Percentiles rank a stretch among this genome's conserved stretches.
phyloP scores from a whole-genome alignment of 2,888 invertebrate genomes.

The Pelosia muscerda region DNA sequence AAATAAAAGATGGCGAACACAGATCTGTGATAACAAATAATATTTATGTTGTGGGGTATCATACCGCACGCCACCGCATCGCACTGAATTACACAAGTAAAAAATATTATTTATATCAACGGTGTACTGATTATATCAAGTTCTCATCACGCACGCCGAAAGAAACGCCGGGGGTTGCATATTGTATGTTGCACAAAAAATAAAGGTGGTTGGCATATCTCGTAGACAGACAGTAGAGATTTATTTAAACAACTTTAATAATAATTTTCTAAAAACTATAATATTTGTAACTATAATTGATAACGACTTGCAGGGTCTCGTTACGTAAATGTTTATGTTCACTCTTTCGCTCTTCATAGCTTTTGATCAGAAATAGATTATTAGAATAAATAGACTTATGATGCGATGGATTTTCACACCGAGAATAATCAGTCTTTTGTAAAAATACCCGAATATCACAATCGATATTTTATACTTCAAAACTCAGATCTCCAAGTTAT shows the following conservation, averaged over 20 bases:
- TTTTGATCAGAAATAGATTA: not conserved
- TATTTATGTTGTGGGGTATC: conserved; percentile 56
- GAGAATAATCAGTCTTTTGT: too few species aligned
- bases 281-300: too few species aligned
- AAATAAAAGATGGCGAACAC: conserved; percentile 64
- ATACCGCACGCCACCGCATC: conserved; percentile 27
- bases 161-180: conserved; percentile 21
- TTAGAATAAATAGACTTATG: too few species aligned
- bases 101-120: conserved; percentile 40
- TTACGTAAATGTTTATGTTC: not conserved
- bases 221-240: not conserved
- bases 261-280: not conserved
- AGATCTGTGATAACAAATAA: conserved; percentile 58
- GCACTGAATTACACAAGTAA: conserved; percentile 47
- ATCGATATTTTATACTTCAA: too few species aligned
- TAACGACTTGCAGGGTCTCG: too few species aligned
- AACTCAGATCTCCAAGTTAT: too few species aligned
- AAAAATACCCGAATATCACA: too few species aligned
- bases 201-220: not conserved
- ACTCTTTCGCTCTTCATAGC: not conserved
- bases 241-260: not conserved
- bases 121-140: conserved; percentile 38
- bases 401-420: too few species aligned
- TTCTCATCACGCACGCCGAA: conserved; percentile 34
- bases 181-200: not conserved